Conservation (phyloP, 2,797 vertebrate genomes). For the Pseudochromis fuscus region DNA sequence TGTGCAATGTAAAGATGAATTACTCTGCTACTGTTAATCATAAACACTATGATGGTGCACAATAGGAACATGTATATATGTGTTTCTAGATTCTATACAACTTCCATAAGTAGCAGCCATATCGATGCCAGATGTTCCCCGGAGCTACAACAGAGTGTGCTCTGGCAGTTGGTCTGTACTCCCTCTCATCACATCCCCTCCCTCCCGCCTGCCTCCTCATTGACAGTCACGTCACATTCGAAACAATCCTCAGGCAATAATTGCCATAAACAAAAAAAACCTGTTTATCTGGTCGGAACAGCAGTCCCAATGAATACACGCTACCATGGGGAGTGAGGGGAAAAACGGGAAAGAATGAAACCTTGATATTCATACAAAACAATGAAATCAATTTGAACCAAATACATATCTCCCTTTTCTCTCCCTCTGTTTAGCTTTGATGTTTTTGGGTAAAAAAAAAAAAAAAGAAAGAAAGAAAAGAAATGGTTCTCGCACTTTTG, state of each 20-base stretch:
- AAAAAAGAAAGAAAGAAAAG: slow-evolving; percentile 41
- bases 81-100: slow-evolving; percentile 29
- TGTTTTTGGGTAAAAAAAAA: slow-evolving; percentile 43
- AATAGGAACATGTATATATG: slow-evolving; percentile 37
- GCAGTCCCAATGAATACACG: slow-evolving; percentile 79
- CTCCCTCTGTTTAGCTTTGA: slow-evolving; percentile 62
- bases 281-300: slow-evolving; percentile 85
- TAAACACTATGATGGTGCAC: slow-evolving; percentile 22
- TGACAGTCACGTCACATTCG: slow-evolving; percentile 82
- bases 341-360: slow-evolving; percentile 69
- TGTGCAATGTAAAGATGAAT: slow-evolving; percentile 6
- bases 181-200: slow-evolving; percentile 63
- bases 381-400: slow-evolving; percentile 82
- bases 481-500: slow-evolving; percentile 60
- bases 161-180: slow-evolving; percentile 65
- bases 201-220: slow-evolving; percentile 71
- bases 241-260: slow-evolving; percentile 87
- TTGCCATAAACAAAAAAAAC: slow-evolving; percentile 84
- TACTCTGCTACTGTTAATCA: background rate
- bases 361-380: slow-evolving; percentile 84
- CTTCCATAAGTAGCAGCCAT: slow-evolving; percentile 54
- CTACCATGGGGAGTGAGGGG: slow-evolving; percentile 66
- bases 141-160: slow-evolving; percentile 64
- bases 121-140: slow-evolving; percentile 66
- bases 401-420: slow-evolving; percentile 63